phyloP scores from a whole-genome alignment of 2,113 vertebrate genomes.

The Ceyx margarethae region DNA sequence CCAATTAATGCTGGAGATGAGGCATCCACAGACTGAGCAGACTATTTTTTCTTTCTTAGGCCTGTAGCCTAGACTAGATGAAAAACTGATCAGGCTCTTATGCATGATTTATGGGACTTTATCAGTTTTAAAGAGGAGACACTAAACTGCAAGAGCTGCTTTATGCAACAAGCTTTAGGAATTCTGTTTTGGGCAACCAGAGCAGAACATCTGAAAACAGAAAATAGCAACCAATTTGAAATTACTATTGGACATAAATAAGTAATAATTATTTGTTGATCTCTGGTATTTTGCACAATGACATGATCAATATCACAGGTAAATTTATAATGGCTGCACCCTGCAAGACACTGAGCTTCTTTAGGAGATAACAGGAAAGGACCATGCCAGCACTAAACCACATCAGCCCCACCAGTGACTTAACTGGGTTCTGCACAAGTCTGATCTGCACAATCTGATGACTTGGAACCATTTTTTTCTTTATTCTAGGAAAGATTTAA shows the following conservation, averaged over 20 bases:
- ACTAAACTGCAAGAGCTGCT: not conserved
- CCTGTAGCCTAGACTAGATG: not conserved
- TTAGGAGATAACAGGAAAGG: not conserved
- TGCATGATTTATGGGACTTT: not conserved
- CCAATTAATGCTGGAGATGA: conserved; percentile 28
- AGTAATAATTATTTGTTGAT: not conserved
- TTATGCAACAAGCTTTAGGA: not conserved
- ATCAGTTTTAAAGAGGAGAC: not conserved
- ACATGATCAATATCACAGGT: not conserved
- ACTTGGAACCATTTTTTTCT: not conserved
- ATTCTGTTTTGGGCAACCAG: not conserved
- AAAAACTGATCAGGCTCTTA: not conserved
- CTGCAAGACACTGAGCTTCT: not conserved
- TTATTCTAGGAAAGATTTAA: not conserved
- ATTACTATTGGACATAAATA: not conserved
- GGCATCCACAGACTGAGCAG: not conserved
- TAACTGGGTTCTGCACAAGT: not conserved
- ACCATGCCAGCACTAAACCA: not conserved
- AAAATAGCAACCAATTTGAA: not conserved
- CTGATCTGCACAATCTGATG: not conserved
- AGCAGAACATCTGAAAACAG: not conserved
- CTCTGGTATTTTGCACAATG: not conserved
- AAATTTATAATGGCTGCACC: not conserved
- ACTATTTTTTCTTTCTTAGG: conserved; percentile 7
- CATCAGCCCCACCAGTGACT: not conserved